These are phyloP conservation scores for Marmota flaviventris DNA, from an alignment of 2,113 vertebrate genomes.

Conservation along the genomic window DNA sequence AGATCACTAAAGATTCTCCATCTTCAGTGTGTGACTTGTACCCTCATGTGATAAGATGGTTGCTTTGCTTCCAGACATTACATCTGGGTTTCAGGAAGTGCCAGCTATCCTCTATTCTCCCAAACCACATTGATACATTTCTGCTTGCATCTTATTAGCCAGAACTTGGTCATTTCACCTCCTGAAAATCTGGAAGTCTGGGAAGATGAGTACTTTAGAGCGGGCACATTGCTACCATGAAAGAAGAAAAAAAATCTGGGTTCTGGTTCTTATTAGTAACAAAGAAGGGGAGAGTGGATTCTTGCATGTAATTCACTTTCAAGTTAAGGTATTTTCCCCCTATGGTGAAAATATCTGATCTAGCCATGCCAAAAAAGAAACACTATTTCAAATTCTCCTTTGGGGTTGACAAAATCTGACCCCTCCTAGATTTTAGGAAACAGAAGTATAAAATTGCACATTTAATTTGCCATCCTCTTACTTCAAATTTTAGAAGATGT, in stretches of 20 bases:
- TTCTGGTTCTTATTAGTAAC: conserved; percentile 23
- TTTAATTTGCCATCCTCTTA: neutral
- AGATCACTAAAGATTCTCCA: neutral
- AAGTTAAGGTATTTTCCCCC: neutral
- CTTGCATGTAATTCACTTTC: conserved; percentile 60
- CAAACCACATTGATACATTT: neutral
- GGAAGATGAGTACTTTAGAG: neutral
- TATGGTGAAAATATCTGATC: conserved; percentile 32
- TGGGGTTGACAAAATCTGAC: neutral
- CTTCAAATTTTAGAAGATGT: conserved; percentile 14
- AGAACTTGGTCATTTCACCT: neutral
- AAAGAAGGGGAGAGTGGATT: neutral
- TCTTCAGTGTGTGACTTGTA: neutral
- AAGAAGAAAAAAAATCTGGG: neutral
- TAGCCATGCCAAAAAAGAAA: neutral
- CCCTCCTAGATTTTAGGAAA: neutral
- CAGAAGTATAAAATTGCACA: neutral
- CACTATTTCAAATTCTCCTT: conserved; percentile 12
- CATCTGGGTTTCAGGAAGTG: neutral
- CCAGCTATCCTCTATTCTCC: neutral
- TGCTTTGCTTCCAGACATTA: neutral
- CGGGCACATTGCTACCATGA: neutral
- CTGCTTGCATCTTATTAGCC: neutral
- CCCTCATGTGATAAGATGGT: neutral
- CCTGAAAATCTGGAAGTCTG: neutral